phyloP scores from a whole-genome alignment of 2,888 invertebrate genomes.

The Ornithoptera alexandrae region DNA sequence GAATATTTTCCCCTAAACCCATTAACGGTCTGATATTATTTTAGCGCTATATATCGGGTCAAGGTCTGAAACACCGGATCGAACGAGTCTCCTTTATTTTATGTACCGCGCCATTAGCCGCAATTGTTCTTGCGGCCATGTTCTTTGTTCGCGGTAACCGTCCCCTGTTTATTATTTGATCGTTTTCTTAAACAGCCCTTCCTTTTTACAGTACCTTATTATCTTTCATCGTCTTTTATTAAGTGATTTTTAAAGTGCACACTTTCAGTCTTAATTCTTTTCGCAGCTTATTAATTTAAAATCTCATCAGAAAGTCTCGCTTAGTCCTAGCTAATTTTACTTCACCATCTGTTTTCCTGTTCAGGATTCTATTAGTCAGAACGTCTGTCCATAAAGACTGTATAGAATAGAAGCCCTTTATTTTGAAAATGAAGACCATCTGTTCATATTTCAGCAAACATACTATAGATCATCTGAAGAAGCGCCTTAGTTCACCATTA shows the following conservation, averaged over 20 bases:
- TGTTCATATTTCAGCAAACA: too few relatives aligned
- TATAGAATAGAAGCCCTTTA: too few relatives aligned
- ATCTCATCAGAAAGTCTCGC: too few relatives aligned
- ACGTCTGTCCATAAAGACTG: too few relatives aligned
- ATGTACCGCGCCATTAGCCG: constrained; percentile 67
- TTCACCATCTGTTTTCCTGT: too few relatives aligned
- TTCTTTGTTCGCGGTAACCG: constrained; percentile 33
- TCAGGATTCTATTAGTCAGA: too few relatives aligned
- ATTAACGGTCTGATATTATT: not conserved
- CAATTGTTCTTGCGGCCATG: constrained; percentile 49
- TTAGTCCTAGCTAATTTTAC: too few relatives aligned
- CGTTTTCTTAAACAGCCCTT: constrained; percentile 37
- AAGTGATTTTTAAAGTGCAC: not conserved
- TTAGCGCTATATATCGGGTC: constrained; percentile 45
- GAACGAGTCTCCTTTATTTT: constrained; percentile 57
- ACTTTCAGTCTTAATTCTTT: not conserved
- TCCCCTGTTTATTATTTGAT: constrained; percentile 29
- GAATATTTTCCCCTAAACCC: not conserved
- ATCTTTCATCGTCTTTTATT: constrained; percentile 2
- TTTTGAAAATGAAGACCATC: too few relatives aligned
- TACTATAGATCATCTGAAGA: too few relatives aligned
- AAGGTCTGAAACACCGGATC: constrained; percentile 48
- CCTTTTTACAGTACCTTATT: constrained; percentile 33
- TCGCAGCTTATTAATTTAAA: not conserved
- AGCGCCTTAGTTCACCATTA: too few relatives aligned